Conservation (phyloP, 1,140 invertebrate genomes). For the Drosophila kepulauana region DNA sequence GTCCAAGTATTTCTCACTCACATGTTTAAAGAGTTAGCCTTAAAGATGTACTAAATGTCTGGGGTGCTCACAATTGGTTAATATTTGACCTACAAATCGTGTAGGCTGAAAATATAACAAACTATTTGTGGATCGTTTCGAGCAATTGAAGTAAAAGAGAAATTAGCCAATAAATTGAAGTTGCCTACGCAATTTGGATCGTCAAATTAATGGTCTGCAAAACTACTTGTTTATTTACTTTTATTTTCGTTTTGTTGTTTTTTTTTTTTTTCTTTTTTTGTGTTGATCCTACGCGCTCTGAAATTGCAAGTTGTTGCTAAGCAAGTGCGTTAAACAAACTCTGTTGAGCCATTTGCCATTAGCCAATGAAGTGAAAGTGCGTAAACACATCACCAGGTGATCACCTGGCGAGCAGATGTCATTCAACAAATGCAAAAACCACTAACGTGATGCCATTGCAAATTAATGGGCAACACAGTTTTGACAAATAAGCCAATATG, state of each 20-base stretch:
- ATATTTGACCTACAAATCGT: conserved; percentile 2
- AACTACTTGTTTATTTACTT: conserved; percentile 3
- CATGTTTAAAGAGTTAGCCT: not conserved
- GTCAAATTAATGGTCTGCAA: not conserved
- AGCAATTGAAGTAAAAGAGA: conserved; percentile 14
- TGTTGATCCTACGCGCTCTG: not conserved
- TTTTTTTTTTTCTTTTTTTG: not conserved
- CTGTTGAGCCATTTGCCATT: not conserved
- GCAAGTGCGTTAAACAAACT: not conserved
- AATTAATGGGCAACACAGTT: too few relatives aligned
- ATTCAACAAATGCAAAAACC: not conserved
- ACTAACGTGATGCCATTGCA: not conserved
- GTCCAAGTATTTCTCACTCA: not conserved
- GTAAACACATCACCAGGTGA: conserved; percentile 14
- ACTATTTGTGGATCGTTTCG: conserved; percentile 12
- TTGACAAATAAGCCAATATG: too few relatives aligned
- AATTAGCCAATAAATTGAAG: conserved; percentile 30
- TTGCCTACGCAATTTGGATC: conserved; percentile 15
- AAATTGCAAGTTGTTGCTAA: not conserved
- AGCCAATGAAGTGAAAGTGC: conserved; percentile 24
- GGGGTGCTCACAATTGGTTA: conserved; percentile 21
- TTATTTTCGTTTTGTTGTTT: not conserved
- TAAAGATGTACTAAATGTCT: conserved; percentile 1
- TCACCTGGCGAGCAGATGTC: conserved; percentile 15
- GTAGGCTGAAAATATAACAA: conserved; percentile 19